Conservation (phyloP, 2,113 vertebrate species). For the Brachyhypopomus gauderio region DNA sequence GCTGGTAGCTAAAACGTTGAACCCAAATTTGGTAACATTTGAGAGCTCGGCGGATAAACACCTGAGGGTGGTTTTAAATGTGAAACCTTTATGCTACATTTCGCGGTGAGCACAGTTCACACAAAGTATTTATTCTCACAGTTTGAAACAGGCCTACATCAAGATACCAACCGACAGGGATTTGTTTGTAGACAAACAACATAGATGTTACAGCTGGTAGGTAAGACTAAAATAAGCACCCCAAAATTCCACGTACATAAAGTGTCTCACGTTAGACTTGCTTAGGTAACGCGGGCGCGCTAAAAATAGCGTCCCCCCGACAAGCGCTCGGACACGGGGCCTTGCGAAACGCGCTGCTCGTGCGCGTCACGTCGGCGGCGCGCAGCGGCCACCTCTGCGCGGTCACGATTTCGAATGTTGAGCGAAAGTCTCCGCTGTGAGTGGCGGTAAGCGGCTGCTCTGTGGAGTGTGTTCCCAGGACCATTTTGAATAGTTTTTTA, state of each 20-base stretch:
- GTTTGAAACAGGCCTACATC: too few relatives aligned
- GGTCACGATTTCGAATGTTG: constrained; percentile 41
- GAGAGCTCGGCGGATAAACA: too few relatives aligned
- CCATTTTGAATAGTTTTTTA: too few relatives aligned
- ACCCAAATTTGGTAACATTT: too few relatives aligned
- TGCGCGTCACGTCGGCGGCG: constrained; percentile 46
- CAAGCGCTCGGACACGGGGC: constrained; percentile 4
- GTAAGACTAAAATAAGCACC: background rate
- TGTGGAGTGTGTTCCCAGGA: background rate
- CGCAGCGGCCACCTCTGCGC: constrained; percentile 36
- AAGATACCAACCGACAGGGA: too few relatives aligned
- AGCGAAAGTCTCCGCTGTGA: constrained; percentile 28
- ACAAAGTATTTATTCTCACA: too few relatives aligned
- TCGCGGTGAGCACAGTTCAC: too few relatives aligned
- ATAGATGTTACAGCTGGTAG: background rate
- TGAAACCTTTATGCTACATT: too few relatives aligned
- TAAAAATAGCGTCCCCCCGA: background rate
- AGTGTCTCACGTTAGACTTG: background rate
- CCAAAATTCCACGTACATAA: background rate
- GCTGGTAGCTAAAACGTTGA: too few relatives aligned
- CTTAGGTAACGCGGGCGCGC: background rate
- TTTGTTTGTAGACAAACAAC: too few relatives aligned
- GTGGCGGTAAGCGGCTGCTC: constrained; percentile 27
- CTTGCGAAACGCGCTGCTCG: background rate
- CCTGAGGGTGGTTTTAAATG: too few relatives aligned